Evolutionary conservation across 2,888 invertebrate species (phyloP), one percentile per base, ranked within the genome.

Genomic region (Agriopis leucophaearia): DNA sequence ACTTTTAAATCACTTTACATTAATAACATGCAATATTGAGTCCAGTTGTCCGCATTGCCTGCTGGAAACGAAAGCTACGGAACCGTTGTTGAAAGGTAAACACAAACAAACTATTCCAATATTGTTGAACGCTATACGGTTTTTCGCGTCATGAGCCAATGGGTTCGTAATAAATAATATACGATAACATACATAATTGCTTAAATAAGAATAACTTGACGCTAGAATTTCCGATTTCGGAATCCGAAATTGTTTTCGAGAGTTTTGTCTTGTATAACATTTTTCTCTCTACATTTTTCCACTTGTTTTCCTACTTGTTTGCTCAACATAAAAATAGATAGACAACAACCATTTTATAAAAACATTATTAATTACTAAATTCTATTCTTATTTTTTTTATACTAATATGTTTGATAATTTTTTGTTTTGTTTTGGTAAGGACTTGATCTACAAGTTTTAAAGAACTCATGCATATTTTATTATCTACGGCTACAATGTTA

Each of bases 101-200:
- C 76, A 88, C 82, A 84, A 86, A 87, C 85, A 86, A 86, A 85
- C 84, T 84, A 85, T 85, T 85, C 81, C 87, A 88, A 88, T 89
- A 88, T 87, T 85, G 88, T 82, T 81, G 82, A 80, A 81, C 83
- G 81, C 76, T 75, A 74, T 78, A 81, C 81, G 78, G 81, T 82
- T 81, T 75, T 75, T 74, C 76, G 73, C 76, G 74, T 76, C 79
- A 84, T 83, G 86, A 85, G 81, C 83, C 82, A 81, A 78, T 78
- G 86, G 76, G 76, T 80, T 78, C 77, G 79, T 80, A 82, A 83
- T 86, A 86, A 87, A 87, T 87, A 86, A 85, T 83, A 82, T 69
- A 73, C 63, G 3, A 27, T 27, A 27, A 4, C 74, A 72, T 70
- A 63, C 70, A 75, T 73, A 44, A 82, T 13, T 82, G 77, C 75